phyloP scores from a whole-genome alignment of 2,888 invertebrate genomes.

The Tupiocoris notatus region DNA sequence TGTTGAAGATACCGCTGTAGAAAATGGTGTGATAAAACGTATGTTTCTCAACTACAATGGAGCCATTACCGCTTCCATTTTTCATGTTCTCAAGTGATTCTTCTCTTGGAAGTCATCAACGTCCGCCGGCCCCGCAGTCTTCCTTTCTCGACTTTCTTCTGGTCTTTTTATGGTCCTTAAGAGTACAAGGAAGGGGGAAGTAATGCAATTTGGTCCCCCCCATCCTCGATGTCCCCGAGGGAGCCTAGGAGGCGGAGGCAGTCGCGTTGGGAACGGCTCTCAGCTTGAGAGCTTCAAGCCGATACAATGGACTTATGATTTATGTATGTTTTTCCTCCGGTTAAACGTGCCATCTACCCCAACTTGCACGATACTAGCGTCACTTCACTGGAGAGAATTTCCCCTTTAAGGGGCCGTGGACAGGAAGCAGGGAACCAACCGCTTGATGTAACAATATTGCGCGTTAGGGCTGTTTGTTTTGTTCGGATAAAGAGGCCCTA shows the following conservation, averaged over 20 bases:
- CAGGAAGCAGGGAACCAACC: background rate
- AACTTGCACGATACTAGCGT: constrained; percentile 3
- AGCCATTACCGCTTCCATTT: background rate
- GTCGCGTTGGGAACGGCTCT: no score
- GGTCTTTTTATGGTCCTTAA: background rate
- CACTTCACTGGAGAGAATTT: background rate
- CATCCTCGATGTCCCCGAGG: background rate
- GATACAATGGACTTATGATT: constrained; percentile 29
- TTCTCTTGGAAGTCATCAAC: background rate
- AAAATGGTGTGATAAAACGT: no score
- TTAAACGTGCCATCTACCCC: background rate
- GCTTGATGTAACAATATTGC: constrained; percentile 16
- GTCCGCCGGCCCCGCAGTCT: background rate
- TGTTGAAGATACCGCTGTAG: no score
- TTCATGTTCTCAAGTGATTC: background rate
- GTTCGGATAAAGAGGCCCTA: constrained; percentile 37
- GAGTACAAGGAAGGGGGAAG: background rate
- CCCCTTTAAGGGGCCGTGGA: background rate
- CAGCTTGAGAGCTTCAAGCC: constrained; percentile 14
- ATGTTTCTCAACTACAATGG: no score
- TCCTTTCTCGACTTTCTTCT: background rate
- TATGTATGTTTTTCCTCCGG: constrained; percentile 31
- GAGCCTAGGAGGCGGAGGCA: background rate
- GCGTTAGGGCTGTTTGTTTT: constrained; percentile 34
- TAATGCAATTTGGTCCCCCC: background rate